These are phyloP conservation scores for Onychomys arenicola DNA, from an alignment of 2,797 vertebrate species.

Conservation along the genomic window DNA sequence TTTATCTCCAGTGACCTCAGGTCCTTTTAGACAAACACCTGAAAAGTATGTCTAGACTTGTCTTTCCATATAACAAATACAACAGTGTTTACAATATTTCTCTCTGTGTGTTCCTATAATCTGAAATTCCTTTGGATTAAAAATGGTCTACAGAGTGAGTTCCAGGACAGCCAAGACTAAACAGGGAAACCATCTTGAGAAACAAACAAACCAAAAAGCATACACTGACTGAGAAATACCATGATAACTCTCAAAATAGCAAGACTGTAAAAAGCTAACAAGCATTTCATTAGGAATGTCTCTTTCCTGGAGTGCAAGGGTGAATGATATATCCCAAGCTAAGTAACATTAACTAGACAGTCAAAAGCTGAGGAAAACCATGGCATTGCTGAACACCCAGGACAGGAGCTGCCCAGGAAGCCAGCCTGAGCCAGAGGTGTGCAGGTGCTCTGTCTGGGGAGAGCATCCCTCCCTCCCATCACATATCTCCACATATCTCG, in stretches of 20 bases:
- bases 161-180: not conserved
- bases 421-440: not conserved
- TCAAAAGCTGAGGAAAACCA: not conserved
- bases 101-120: not conserved
- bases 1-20: not conserved
- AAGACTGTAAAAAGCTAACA: not conserved
- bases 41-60: not conserved
- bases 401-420: not conserved
- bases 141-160: not conserved
- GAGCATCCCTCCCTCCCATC: not conserved
- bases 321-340: not conserved
- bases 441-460: too few species aligned
- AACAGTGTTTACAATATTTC: not conserved
- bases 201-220: not conserved
- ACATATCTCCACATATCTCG: not conserved
- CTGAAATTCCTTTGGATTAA: not conserved
- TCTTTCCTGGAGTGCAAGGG: not conserved
- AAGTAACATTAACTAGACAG: not conserved
- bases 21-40: not conserved
- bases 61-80: not conserved
- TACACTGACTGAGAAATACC: not conserved
- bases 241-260: not conserved
- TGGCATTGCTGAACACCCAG: not conserved
- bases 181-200: not conserved
- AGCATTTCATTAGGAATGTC: not conserved